Conservation (phyloP, 2,888 invertebrate species). For the Agapetus fuscipes region DNA sequence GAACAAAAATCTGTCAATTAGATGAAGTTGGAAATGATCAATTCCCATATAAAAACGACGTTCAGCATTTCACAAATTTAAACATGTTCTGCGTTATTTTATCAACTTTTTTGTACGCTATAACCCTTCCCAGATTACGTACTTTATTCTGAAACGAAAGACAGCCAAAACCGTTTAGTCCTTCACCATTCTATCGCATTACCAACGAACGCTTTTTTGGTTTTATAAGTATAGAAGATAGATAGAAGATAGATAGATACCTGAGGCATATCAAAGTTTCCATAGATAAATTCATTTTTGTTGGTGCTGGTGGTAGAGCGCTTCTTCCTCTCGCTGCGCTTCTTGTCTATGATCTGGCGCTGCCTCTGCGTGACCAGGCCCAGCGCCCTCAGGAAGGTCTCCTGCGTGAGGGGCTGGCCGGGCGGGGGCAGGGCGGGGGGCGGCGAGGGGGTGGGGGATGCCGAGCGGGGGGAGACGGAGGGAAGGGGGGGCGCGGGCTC, state of each 20-base stretch:
- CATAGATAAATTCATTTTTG: conserved; percentile 37
- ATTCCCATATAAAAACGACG: no score
- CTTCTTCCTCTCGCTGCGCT: conserved; percentile 34
- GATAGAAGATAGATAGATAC: conserved; percentile 23
- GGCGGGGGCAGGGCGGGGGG: conserved; percentile 30
- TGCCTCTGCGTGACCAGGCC: conserved; percentile 38
- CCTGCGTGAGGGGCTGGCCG: conserved; percentile 33
- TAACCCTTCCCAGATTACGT: no score
- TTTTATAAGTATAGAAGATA: neutral
- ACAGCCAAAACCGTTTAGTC: no score
- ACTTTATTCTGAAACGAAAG: no score
- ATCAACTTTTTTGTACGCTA: no score
- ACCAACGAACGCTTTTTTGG: no score
- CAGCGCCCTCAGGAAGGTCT: conserved; percentile 36
- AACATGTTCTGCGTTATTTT: no score
- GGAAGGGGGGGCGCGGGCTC: conserved; percentile 10
- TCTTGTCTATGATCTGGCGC: conserved; percentile 35
- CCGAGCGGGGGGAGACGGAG: conserved; percentile 20
- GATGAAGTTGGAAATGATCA: no score
- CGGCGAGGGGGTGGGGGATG: conserved; percentile 31
- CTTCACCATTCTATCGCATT: no score
- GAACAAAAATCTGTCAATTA: no score
- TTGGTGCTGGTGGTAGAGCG: conserved; percentile 35
- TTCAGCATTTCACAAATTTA: no score
- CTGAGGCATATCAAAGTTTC: conserved; percentile 33